Percentiles rank a stretch among this genome's conserved stretches.
phyloP scores from a whole-genome alignment of 2,888 invertebrate species.

The Halictus quadricinctus region DNA sequence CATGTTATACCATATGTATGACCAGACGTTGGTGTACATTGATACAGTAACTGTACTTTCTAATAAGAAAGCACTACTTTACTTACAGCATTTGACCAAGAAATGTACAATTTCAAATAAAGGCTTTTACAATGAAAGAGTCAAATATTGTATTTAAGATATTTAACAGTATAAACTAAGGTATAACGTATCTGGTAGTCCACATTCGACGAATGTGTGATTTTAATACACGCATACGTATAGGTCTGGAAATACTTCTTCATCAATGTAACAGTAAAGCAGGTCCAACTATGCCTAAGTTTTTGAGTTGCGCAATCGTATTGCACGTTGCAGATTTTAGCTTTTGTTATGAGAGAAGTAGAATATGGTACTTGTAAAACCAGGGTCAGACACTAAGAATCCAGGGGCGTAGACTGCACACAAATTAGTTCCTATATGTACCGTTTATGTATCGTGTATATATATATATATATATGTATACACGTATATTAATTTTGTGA shows the following conservation, averaged over 20 bases:
- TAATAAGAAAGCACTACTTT: background rate
- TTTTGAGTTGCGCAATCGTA: conserved; percentile 21
- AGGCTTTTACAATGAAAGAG: background rate
- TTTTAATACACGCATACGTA: background rate
- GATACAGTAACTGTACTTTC: conserved; percentile 8
- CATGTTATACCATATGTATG: conserved; percentile 12
- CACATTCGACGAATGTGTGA: background rate
- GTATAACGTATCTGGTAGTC: background rate
- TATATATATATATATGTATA: background rate
- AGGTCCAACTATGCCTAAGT: background rate
- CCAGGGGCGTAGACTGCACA: conserved; percentile 47
- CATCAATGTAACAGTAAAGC: background rate
- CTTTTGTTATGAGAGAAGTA: conserved; percentile 33
- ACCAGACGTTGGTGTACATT: background rate
- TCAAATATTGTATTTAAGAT: background rate
- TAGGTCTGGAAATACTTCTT: background rate
- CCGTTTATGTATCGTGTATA: conserved; percentile 17
- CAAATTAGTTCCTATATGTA: conserved; percentile 31
- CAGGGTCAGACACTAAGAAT: conserved; percentile 25
- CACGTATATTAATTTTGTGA: background rate
- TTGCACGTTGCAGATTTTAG: conserved; percentile 41
- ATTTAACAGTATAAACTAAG: background rate
- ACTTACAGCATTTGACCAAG: background rate
- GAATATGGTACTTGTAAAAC: conserved; percentile 45
- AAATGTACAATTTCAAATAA: background rate